phyloP scores from a whole-genome alignment of 2,113 vertebrate genomes.

The Aepyceros melampus region DNA sequence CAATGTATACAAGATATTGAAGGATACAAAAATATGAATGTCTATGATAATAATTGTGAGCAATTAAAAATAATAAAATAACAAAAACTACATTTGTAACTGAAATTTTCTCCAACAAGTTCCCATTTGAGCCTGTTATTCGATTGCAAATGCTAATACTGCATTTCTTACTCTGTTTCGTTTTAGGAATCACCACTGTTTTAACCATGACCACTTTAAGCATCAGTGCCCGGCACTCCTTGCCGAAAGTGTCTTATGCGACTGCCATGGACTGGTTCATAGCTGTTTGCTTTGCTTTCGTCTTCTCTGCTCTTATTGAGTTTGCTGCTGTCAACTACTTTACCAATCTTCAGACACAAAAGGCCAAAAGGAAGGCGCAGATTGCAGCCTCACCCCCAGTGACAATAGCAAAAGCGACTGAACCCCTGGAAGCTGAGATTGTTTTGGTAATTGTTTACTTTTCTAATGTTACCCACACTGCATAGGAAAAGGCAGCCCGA shows the following conservation, averaged over 20 bases:
- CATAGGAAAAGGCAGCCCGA: conserved; percentile 79
- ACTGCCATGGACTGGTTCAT: conserved; percentile 99
- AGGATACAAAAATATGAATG: neutral
- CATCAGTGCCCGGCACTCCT: conserved; percentile 94
- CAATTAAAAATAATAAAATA: neutral
- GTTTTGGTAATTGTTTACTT: conserved; percentile 86
- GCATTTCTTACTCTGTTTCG: neutral
- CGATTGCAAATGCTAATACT: neutral
- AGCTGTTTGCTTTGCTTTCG: conserved; percentile 96
- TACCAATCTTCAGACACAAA: conserved; percentile 93
- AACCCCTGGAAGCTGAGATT: conserved; percentile 83
- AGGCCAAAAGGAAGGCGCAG: conserved; percentile 83
- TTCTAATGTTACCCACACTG: conserved; percentile 78
- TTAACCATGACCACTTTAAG: conserved; percentile 97
- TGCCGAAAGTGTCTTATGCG: conserved; percentile 96
- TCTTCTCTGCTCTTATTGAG: conserved; percentile 97
- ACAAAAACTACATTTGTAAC: neutral
- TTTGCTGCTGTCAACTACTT: conserved; percentile 99
- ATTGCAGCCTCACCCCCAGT: conserved; percentile 82
- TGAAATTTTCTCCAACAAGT: neutral
- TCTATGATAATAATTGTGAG: neutral
- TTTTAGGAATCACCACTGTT: conserved; percentile 94
- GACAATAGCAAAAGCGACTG: conserved; percentile 82
- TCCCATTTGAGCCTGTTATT: neutral
- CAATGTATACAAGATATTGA: neutral